Percentiles rank a stretch among this genome's conserved stretches.
phyloP scores from a whole-genome alignment of 2,113 vertebrate genomes.

The Ceratotherium simum region DNA sequence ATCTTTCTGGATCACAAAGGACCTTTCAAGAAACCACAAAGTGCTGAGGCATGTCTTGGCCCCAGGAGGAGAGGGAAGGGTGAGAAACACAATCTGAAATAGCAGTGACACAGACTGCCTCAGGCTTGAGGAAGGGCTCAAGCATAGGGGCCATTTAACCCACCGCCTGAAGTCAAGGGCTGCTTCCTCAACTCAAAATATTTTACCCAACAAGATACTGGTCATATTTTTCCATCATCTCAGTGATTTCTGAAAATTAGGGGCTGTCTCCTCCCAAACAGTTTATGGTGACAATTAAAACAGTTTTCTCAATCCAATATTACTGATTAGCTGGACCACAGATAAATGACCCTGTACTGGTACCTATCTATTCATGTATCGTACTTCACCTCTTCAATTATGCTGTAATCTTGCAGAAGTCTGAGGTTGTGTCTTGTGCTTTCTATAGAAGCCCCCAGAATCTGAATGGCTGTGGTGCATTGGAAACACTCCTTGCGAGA shows the following conservation, averaged over 20 bases:
- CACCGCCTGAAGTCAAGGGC: neutral
- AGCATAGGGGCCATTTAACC: neutral
- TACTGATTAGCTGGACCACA: neutral
- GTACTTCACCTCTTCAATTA: neutral
- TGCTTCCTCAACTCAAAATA: conserved; percentile 20
- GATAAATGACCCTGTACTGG: neutral
- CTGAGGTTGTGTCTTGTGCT: neutral
- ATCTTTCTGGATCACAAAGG: conserved; percentile 25
- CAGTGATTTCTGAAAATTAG: conserved; percentile 36
- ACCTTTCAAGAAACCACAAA: conserved; percentile 16
- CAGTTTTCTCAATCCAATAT: neutral
- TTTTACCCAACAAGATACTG: neutral
- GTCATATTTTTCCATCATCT: conserved; percentile 5
- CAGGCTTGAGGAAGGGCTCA: neutral
- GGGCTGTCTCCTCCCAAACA: neutral
- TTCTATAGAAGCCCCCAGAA: neutral
- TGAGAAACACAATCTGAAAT: neutral
- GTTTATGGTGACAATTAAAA: neutral
- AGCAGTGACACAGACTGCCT: neutral
- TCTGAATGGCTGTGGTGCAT: neutral
- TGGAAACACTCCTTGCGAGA: conserved; percentile 21
- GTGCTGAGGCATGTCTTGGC: neutral
- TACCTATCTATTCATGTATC: conserved; percentile 10
- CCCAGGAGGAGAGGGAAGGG: neutral
- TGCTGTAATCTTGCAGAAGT: neutral